Conservation (phyloP, 2,113 vertebrate species). For the Brienomyrus longianalis region DNA sequence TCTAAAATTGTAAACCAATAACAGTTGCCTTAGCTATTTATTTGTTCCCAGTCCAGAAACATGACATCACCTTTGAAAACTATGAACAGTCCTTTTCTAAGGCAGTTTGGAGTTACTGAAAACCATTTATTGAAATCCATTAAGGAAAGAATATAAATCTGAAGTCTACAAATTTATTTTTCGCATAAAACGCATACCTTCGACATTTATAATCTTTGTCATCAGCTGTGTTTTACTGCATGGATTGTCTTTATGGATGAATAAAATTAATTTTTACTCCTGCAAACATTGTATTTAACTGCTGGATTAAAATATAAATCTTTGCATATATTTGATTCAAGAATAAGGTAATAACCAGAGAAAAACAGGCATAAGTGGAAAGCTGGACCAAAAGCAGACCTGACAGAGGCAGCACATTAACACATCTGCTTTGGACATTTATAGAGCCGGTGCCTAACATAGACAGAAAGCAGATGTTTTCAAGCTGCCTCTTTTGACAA, state of each 20-base stretch:
- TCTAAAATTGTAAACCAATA: constrained; percentile 22
- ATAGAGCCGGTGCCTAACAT: not conserved
- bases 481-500: not conserved
- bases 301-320: not conserved
- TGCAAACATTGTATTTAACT: not conserved
- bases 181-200: constrained; percentile 6
- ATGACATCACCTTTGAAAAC: constrained; percentile 19
- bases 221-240: not conserved
- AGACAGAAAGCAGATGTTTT: constrained; percentile 9
- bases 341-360: not conserved
- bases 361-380: not conserved
- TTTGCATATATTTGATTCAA: not conserved
- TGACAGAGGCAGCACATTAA: constrained; percentile 5
- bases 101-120: not conserved
- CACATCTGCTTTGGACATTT: constrained; percentile 19
- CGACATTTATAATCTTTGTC: not conserved
- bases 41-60: constrained; percentile 17
- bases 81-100: not conserved
- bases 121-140: constrained; percentile 11
- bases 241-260: constrained; percentile 3
- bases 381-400: not conserved
- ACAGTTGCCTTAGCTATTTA: constrained; percentile 29
- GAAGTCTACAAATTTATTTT: constrained; percentile 4
- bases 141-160: not conserved
- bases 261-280: constrained; percentile 7